These are phyloP conservation scores for Acronicta leporina DNA, from an alignment of 2,888 invertebrate species.

Conservation along the genomic window DNA sequence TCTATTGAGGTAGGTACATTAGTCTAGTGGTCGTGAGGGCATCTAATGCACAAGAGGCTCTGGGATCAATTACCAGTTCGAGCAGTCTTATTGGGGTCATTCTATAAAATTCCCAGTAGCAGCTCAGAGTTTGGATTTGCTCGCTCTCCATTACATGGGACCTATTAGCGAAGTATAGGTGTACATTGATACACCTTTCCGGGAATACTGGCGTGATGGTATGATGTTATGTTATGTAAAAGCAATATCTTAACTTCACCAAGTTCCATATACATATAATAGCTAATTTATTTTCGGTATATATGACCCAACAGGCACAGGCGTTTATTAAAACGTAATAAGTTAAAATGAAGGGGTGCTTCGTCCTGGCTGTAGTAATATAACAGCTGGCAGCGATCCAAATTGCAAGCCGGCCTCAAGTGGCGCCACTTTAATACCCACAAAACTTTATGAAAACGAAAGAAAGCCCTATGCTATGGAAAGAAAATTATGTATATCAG, in stretches of 20 bases:
- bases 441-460: slow-evolving; percentile 80
- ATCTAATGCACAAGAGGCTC: too few species aligned
- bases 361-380: slow-evolving; percentile 61
- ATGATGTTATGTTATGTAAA: too few species aligned
- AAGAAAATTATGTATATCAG: slow-evolving; percentile 1
- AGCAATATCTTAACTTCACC: not conserved
- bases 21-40: too few species aligned
- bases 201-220: too few species aligned
- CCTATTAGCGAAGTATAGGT: too few species aligned
- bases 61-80: too few species aligned
- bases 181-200: too few species aligned
- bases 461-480: slow-evolving; percentile 53
- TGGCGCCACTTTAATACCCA: slow-evolving; percentile 76
- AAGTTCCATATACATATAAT: slow-evolving; percentile 1
- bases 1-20: too few species aligned
- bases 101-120: too few species aligned
- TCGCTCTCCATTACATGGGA: too few species aligned
- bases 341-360: slow-evolving; percentile 70
- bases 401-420: slow-evolving; percentile 67
- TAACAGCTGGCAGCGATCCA: slow-evolving; percentile 72
- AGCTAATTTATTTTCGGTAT: slow-evolving; percentile 15
- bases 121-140: too few species aligned
- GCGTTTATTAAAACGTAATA: slow-evolving; percentile 74
- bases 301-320: slow-evolving; percentile 27
- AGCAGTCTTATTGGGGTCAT: too few species aligned